Conservation (phyloP, 2,888 invertebrate species). For the Sussaba pulchella region DNA sequence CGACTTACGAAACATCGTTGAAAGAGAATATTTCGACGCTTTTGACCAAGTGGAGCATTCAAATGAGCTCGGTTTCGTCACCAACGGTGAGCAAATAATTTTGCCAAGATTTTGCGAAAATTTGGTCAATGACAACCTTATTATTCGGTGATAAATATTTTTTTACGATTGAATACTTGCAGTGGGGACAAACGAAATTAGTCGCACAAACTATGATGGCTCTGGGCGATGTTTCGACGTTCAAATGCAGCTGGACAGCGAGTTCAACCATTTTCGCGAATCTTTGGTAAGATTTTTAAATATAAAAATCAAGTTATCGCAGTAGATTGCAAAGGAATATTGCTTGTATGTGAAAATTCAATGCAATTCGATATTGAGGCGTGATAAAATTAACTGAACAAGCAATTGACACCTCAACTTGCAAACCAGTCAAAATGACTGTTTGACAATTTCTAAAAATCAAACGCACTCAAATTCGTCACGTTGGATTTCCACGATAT, state of each 20-base stretch:
- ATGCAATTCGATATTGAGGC: too few relatives aligned
- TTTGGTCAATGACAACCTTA: too few relatives aligned
- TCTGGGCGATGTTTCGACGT: conserved; percentile 68
- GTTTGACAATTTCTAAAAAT: too few relatives aligned
- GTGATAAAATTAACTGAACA: too few relatives aligned
- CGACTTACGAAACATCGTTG: conserved; percentile 71
- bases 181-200: conserved; percentile 80
- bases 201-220: conserved; percentile 75
- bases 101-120: neutral
- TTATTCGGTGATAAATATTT: neutral
- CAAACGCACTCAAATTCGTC: too few relatives aligned
- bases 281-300: conserved; percentile 73
- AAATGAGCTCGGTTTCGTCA: conserved; percentile 70
- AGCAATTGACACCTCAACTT: too few relatives aligned
- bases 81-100: conserved; percentile 73
- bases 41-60: conserved; percentile 80
- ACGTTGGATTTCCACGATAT: too few relatives aligned
- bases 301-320: neutral
- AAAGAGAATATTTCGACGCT: conserved; percentile 73
- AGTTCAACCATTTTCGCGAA: conserved; percentile 74
- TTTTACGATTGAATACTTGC: conserved; percentile 44
- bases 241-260: conserved; percentile 72
- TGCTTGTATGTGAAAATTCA: too few relatives aligned
- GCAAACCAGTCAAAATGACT: too few relatives aligned
- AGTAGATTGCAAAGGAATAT: too few relatives aligned